Evolutionary conservation across 2,888 invertebrate genomes (phyloP), one percentile per base, ranked within the genome.

Genomic region (Apantesis nais): DNA sequence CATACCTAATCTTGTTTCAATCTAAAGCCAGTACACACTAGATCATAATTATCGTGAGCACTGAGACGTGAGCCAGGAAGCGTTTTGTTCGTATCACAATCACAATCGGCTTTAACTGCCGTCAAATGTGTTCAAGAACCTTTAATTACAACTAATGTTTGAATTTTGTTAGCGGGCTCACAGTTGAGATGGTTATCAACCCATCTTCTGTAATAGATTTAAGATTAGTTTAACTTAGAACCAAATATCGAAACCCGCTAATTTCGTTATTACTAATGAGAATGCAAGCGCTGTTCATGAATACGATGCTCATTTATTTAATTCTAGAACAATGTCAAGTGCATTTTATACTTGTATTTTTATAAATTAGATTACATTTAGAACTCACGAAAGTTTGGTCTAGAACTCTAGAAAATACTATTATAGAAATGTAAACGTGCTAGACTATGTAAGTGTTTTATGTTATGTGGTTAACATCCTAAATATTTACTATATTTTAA

Each of bases 31-130:
- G 82, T 83, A 79, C 79, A 85, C 84, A 87, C 90, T 92, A 89
- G 89, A 91, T 92, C 89, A 91, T 92, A 93, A 92, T 94, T 93
- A 93, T 86, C 87, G 86, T 89, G 90, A 81, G 89, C 90, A 90
- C 83, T 86, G 86, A 86, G 83, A 89, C 86, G 89, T 75, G 83
- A 80, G 82, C 84, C 91, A 90, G 94, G 93, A 93, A 93, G 87
- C 87, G 85, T 92, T 92, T 93, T 93, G 92, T 92, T 84, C 87
- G 68, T 93, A 94, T 93, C 93, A 80, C 80, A 66, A 79, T 85
- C 83, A 83, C 89, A 88, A 92, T 90, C 87, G 75, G 80, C 64
- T 69, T 64, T 79, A 83, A 79, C 83, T 73, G 86, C 86, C 81
- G 83, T 75, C 82, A 79, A 83, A 83, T 78, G 82, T 86, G 86